A percentile compares a stretch with the other conserved stretches of the same genome.
Conservation (phyloP, 2,113 vertebrate species). For the Callipepla californica region DNA sequence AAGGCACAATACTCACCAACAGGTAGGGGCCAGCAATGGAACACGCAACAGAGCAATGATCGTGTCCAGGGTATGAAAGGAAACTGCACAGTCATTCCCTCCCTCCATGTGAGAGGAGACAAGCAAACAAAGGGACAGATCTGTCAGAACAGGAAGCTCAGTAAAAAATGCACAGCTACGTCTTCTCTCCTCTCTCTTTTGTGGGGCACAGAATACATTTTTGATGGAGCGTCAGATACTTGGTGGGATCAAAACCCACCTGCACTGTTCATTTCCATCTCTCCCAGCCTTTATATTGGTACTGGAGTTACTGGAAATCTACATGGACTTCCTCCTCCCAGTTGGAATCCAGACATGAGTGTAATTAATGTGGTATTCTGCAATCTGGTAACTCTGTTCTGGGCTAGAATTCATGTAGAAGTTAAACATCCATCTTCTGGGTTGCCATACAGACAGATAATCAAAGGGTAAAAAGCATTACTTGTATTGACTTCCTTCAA, state of each 20-base stretch:
- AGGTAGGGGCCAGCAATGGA: neutral
- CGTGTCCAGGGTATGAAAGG: neutral
- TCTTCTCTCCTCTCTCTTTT: neutral
- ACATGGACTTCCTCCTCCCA: neutral
- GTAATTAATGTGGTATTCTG: neutral
- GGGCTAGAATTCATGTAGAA: neutral
- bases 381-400: neutral
- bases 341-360: neutral
- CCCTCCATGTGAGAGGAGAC: neutral
- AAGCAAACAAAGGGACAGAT: neutral
- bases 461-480: neutral
- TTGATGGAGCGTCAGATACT: neutral
- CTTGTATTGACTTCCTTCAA: neutral
- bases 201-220: neutral
- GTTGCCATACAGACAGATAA: neutral
- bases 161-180: neutral
- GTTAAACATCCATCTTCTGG: neutral
- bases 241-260: neutral
- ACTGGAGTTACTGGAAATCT: neutral
- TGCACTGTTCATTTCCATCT: accelerated
- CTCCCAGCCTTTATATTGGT: neutral
- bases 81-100: neutral
- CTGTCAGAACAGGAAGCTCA: neutral
- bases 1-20: neutral
- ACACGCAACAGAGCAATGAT: neutral